Conservation (phyloP, 2,113 vertebrate genomes). For the Cinclus cinclus region DNA sequence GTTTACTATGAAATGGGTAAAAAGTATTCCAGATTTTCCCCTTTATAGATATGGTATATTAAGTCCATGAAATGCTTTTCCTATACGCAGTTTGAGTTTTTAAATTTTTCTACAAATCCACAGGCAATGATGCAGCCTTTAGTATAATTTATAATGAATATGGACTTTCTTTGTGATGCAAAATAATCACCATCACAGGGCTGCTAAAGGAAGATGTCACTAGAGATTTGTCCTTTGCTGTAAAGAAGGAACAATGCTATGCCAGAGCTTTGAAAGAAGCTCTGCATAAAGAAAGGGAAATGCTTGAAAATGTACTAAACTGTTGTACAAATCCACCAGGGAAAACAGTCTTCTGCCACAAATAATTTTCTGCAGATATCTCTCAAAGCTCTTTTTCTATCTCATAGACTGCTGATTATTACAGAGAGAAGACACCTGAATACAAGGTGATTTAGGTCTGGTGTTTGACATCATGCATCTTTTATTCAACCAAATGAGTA, state of each 20-base stretch:
- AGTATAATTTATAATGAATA: background rate
- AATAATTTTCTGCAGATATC: background rate
- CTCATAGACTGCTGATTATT: background rate
- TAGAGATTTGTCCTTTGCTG: slow-evolving; percentile 17
- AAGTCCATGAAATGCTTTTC: background rate
- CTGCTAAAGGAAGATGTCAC: slow-evolving; percentile 16
- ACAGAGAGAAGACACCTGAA: background rate
- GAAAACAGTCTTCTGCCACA: background rate
- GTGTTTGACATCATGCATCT: background rate
- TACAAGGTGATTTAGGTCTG: background rate
- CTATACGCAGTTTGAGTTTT: background rate
- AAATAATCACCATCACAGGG: background rate
- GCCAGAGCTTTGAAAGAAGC: slow-evolving; percentile 2
- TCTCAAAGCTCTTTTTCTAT: background rate
- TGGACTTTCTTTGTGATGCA: slow-evolving; percentile 32
- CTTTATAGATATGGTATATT: background rate
- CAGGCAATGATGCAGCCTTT: background rate
- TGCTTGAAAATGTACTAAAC: background rate
- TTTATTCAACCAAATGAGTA: slow-evolving; percentile 12
- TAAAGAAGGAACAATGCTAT: background rate
- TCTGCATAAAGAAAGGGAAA: background rate
- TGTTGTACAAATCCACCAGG: background rate
- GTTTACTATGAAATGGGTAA: background rate
- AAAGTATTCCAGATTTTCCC: background rate
- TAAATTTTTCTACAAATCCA: background rate